Base-by-base conservation (phyloP, 2,113 vertebrate species). In the Xerus inauris region DNA sequence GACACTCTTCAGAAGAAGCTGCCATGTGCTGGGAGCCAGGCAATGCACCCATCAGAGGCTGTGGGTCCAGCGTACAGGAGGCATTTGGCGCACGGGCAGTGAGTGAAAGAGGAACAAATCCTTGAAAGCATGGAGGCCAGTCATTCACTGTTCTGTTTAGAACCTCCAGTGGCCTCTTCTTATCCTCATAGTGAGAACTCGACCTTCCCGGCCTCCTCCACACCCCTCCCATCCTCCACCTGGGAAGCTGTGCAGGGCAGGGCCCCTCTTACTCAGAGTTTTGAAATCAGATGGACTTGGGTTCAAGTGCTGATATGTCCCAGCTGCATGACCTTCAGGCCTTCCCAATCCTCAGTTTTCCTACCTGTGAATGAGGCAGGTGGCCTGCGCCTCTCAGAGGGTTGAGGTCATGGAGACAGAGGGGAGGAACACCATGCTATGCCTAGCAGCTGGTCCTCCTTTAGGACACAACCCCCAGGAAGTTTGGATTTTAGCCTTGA, bases 81-180 rank as follows among this genome's bases (percentile, higher is more conserved):
- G 19, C 3, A 0, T 40, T 65, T 0, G 22, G 57, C 4, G 1
- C 8, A 1, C 3, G 42, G 49, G 3, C 16, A 0, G 42, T 3
- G 35, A 54, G 51, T 30, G 8, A 71, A 40, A 5, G 17, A n/a
- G 54, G 57, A 80, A 71, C 64, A 28, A 12, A 38, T 22, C 45
- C 72, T 51, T 45, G 81, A 40, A 82, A 64, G 59, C 24, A 17
- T n/a, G 54, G 9, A 49, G 65, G 24, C 30, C 64, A 13, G 45
- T 59, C 67, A 20, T 42, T 42, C 35, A 14, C 64, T 3, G 19
- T 47, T 57, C 47, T 47, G 47, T 24, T 79, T 77, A 80, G 24
- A 62, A 30, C 19, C 38, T 19, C 62, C 57, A 10, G 1, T 3
- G 65, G 30, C 72, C 79, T 57, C 76, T 87, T 32, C 14, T 10